Evolutionary conservation across 2,113 vertebrate species (phyloP), one percentile per base, ranked within the genome.

Genomic region (Pelvicachromis taeniatus): DNA sequence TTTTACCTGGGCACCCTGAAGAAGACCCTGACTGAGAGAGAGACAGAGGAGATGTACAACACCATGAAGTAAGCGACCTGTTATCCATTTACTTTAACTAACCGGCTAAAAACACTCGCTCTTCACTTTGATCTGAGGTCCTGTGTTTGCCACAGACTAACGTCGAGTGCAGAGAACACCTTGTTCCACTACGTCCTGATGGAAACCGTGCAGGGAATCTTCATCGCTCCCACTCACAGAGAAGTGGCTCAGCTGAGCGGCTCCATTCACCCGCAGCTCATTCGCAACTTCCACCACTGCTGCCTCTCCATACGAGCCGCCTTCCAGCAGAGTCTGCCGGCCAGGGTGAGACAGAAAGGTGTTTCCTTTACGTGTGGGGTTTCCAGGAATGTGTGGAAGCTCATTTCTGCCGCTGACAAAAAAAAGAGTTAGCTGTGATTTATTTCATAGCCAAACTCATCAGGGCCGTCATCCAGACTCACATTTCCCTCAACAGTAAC

Each of bases 131-230:
- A 45, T 42, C 26, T 23, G 5, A 75, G 33, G 17, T 21, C 13
- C 8, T 54, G 4, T 48, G 16, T 50, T 14, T 65, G 38, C 52
- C 14, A 3, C 92, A 99, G 99, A 90, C 92, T 99, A 82, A 98
- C 97, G 4, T 96, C 97, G 2, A 98, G 98, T 16, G 94, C 97
- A 50, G 98, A 99, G 92, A 99, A 99, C 89, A 98, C 97, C 6
- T 96, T 99, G 84, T 99, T 99, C 94, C 98, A 99, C 93, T 99
- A 99, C 19, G 93, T 99, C 4, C 96, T 96, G 88, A 96, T 99
- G 96, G 98, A 99, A 93, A 96, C 95, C 0, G 94, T 98, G 85
- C 97, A 99, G 94, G 99, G 99, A 45, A 97, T 99, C 93, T 98
- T 99, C 89, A 97, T 99, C 80, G 96, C 97, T 48, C 98, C 99